Conservation (phyloP, 2,888 invertebrate genomes). For the Iselma pallidipennis region DNA sequence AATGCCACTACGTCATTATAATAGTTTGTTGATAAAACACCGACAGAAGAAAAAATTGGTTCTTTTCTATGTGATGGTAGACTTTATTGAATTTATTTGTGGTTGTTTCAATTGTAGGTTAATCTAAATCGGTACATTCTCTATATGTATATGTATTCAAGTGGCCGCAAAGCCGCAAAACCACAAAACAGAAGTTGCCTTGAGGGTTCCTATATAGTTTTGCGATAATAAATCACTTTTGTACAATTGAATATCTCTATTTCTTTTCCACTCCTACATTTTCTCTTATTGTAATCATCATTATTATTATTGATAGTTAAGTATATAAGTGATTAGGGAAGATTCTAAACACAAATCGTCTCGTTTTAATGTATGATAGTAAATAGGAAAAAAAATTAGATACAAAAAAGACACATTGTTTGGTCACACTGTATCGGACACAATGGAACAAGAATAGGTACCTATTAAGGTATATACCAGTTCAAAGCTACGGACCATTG, state of each 20-base stretch:
- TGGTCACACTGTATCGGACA: conserved; percentile 43
- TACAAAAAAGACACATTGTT: conserved; percentile 40
- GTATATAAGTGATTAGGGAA: not conserved
- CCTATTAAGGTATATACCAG: conserved; percentile 41
- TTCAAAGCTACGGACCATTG: conserved; percentile 42
- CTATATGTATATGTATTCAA: no score
- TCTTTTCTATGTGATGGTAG: no score
- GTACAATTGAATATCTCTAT: not conserved
- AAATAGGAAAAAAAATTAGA: conserved; percentile 10
- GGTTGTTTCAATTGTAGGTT: no score
- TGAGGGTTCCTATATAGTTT: not conserved
- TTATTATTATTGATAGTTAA: not conserved
- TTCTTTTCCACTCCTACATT: not conserved
- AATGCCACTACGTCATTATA: no score
- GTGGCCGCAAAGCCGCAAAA: conserved; percentile 11
- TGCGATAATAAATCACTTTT: not conserved
- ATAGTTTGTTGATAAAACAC: no score
- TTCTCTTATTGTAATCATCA: not conserved
- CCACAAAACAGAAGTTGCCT: conserved; percentile 1
- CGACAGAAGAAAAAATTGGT: no score
- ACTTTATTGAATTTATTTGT: no score
- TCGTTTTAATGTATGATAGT: conserved; percentile 13
- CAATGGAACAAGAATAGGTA: conserved; percentile 44
- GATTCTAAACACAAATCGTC: not conserved
- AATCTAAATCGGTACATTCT: no score